Base-by-base conservation (phyloP, 2,888 invertebrate genomes). In the Kryphioiulus occultus region DNA sequence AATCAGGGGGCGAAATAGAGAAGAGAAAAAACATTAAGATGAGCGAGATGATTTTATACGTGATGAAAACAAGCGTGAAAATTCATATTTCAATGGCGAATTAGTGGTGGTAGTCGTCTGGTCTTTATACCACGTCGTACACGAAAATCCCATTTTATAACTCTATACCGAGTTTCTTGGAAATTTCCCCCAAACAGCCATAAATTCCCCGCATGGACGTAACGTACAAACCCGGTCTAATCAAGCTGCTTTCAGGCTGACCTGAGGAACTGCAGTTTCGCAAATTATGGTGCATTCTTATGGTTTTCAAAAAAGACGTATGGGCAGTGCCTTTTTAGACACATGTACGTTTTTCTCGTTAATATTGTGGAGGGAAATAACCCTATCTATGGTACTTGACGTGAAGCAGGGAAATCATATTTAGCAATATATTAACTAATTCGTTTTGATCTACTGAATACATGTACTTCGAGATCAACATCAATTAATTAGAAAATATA, bases 21-120 rank as follows among this genome's bases (percentile, higher is more conserved):
- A 30, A 86, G 9, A 35, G 59, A 59, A 86, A 59, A 26, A 17
- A 68, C 35, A 86, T 30, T 39, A 39, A 85, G 86, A 85, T 85
- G n/a, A 47, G 35, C 85, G 85, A 85, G 85, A 47, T 85, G 30
- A 85, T 85, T 47, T 47, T 44, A 47, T 44, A 47, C 39, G 47
- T 85, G 47, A 44, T 12, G 39, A 53, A 47, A 47, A 86, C 86
- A 86, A 59, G 86, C 86, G 86, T 86, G 86, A 68, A 86, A 86
- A 86, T 86, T 59, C 53, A 86, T 32, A 68, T 86, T 44, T 86
- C 86, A 84, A 84, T 84, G 84, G 39, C 35, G 15, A 84, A 84
- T 84, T 84, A 84, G 84, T 17, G 26, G 19, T 35, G 84, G 84
- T 68, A 7, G 68, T 68, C 68, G 68, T 68, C 68, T 26, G 68